A percentile compares a stretch with the other conserved stretches of the same genome.
phyloP scores from a whole-genome alignment of 1,140 invertebrate genomes.

The Microplitis mediator region DNA sequence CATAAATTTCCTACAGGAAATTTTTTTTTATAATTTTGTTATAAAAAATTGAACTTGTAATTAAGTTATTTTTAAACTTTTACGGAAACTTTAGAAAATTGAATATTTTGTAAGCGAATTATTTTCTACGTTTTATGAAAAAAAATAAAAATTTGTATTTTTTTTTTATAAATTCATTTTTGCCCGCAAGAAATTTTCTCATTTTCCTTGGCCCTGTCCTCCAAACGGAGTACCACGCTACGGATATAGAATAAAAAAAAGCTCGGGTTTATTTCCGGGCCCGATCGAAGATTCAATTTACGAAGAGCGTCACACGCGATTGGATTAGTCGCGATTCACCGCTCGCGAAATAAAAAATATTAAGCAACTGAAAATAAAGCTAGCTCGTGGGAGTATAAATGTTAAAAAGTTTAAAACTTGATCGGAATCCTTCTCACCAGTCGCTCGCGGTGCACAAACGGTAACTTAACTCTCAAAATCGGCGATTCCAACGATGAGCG shows the following conservation, averaged over 20 bases:
- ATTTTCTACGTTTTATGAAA: too few species aligned
- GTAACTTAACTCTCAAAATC: conserved; percentile 32
- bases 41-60: too few species aligned
- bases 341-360: background rate
- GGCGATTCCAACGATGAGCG: conserved; percentile 29
- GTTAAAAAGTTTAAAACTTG: conserved; percentile 18
- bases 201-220: too few species aligned
- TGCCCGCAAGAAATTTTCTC: too few species aligned
- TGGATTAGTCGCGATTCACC: conserved; percentile 13
- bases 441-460: conserved; percentile 26
- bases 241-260: background rate
- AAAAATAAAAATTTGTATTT: too few species aligned
- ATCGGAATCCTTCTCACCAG: conserved; percentile 15
- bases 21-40: too few species aligned
- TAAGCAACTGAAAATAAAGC: conserved; percentile 17
- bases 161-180: too few species aligned
- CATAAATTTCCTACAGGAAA: too few species aligned
- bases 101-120: too few species aligned
- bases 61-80: too few species aligned
- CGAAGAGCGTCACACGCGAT: conserved; percentile 9
- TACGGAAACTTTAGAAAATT: too few species aligned
- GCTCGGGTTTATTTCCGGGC: background rate
- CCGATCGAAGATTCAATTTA: conserved; percentile 21
- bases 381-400: background rate
- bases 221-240: too few species aligned